Evolutionary conservation across 2,888 invertebrate genomes (phyloP), one percentile per base, ranked within the genome.

Genomic region (Apoda limacodes): DNA sequence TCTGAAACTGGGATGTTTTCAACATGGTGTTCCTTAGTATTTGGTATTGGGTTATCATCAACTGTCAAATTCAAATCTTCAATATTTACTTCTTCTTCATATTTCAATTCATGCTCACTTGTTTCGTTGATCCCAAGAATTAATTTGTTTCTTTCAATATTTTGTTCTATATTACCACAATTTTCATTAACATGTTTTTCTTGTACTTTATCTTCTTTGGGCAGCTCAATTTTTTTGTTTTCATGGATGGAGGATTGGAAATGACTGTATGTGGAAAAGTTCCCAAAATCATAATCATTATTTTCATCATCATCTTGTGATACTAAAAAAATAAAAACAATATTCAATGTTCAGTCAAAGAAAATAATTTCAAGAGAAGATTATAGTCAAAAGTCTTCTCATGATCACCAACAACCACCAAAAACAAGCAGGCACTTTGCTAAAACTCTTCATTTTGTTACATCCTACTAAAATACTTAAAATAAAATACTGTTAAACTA

Each of bases 301-400:
- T 57, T 56, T 24, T 70, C 70, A 34, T 72, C 70, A 36, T 76
- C 75, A 36, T 74, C 76, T 52, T 75, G 75, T 34, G 80, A 75
- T 38, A 72, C 80, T 80, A 57, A 27, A 62, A 65, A 32, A 45
- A 47, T 12, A 37, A 30, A 25, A 31, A 31, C 27, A 43, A n/a
- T n/a, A n/a, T n/a, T n/a, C n/a, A n/a, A n/a, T n/a, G n/a, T n/a
- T n/a, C n/a, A n/a, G n/a, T n/a, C n/a, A n/a, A n/a, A n/a, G n/a
- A n/a, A n/a, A n/a, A n/a, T n/a, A n/a, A n/a, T n/a, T n/a, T n/a
- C n/a, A n/a, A n/a, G n/a, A n/a, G n/a, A n/a, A n/a, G n/a, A n/a
- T n/a, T n/a, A n/a, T n/a, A n/a, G n/a, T n/a, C n/a, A n/a, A n/a
- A n/a, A n/a, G n/a, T n/a, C n/a, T n/a, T n/a, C n/a, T n/a, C n/a